Evolutionary conservation across 2,113 vertebrate species (phyloP), one percentile per base, ranked within the genome.

Genomic region (Coregonus clupeaformis): DNA sequence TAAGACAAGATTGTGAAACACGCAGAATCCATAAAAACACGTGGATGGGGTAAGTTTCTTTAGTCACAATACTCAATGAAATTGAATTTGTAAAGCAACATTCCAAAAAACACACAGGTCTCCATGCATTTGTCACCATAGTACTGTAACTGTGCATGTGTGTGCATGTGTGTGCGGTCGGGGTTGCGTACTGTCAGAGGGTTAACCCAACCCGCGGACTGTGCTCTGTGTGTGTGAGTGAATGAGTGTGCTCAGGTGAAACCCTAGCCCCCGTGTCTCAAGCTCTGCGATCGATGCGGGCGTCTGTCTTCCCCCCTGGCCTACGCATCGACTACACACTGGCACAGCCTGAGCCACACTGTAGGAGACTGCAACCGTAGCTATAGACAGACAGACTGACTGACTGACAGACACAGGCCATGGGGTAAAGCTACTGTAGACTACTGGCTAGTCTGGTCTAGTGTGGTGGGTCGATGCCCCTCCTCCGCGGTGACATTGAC

Each of bases 191-290:
- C 49, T 18, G 49, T 52, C 49, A 16, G n/a, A 9, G 57, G 57
- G n/a, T 1, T 60, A 22, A 60, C 57, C 57, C 57, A 60, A 7
- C n/a, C 20, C 16, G 3, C 16, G 7, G 57, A n/a, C n/a, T 60
- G 69, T 70, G 25, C 11, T 57, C 5, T 70, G 47, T 70, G 47
- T 27, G n/a, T 49, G 47, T 70, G 68, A 27, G 68, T 55, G 47
- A 55, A 22, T 29, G 45, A 16, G 69, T 57, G 68, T 29, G 68
- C 49, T 36, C 71, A 79, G 77, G 69, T 73, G 82, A 78, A 80
- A 81, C 72, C 68, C 72, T 68, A 81, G 25, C 30, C 74, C 47
- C 30, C 6, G 4, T 29, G 71, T 75, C 74, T 74, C 65, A 67
- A 79, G 69, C 22, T 52, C 63, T 69, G 66, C n/a, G 69, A 80